Evolutionary conservation across 2,888 invertebrate genomes (phyloP).

Genomic region (Noctua comes): DNA sequence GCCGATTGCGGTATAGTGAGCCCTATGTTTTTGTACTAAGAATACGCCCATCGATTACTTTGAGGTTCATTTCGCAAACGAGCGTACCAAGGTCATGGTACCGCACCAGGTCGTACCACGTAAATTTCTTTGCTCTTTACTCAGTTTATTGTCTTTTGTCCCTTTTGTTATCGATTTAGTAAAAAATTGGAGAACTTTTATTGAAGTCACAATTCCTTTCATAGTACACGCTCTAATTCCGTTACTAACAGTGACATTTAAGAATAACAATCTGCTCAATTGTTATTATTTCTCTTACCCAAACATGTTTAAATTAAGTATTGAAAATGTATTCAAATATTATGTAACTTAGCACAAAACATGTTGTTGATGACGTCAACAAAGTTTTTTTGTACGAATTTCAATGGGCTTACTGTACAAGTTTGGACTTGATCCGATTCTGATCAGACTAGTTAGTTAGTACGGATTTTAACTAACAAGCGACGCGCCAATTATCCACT

Average conservation of each 20-base stretch:
- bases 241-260: constrained; percentile 6
- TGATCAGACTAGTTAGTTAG: constrained; percentile 4
- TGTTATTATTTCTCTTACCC: neutral
- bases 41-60: constrained; percentile 82
- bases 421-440: constrained; percentile 53
- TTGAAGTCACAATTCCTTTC: constrained; percentile 27
- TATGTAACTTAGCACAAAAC: constrained; percentile 35
- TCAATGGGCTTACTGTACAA: constrained; percentile 38
- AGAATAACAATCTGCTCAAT: neutral
- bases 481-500: constrained; percentile 38
- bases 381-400: constrained; percentile 51
- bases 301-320: constrained; percentile 13
- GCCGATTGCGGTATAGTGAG: constrained; percentile 47
- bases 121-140: constrained; percentile 79
- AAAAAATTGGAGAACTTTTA: constrained; percentile 61
- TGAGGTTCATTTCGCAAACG: constrained; percentile 79
- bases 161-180: constrained; percentile 69
- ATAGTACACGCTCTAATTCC: constrained; percentile 22
- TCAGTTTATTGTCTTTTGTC: constrained; percentile 76
- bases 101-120: constrained; percentile 89
- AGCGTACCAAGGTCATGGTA: constrained; percentile 85
- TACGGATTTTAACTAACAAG: constrained; percentile 30
- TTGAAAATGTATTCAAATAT: constrained; percentile 47
- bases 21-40: constrained; percentile 76
- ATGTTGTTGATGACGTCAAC: constrained; percentile 42